A percentile compares a stretch with the other conserved stretches of the same genome.
These are phyloP conservation scores for Drosophila micromelanica DNA, from an alignment of 1,140 invertebrate species.

Conservation along the genomic window DNA sequence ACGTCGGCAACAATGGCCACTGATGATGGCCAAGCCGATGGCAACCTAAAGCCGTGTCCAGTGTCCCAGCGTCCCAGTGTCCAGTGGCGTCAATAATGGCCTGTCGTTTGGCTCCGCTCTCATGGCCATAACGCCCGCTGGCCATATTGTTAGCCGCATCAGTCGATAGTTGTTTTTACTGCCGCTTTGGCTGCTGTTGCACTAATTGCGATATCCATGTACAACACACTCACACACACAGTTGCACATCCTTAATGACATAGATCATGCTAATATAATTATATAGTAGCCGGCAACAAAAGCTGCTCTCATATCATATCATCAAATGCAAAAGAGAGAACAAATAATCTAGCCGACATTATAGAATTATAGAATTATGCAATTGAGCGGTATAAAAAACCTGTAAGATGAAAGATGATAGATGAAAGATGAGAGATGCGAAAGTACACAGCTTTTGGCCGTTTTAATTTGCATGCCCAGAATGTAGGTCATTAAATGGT, in stretches of 20 bases:
- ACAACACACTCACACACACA: constrained; percentile 22
- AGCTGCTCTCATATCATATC: constrained; percentile 64
- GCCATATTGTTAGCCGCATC: constrained; percentile 70
- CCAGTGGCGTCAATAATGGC: constrained; percentile 81
- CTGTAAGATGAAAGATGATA: constrained; percentile 12
- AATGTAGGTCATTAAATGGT: constrained; percentile 47
- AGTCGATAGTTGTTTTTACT: constrained; percentile 70
- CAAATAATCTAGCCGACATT: constrained; percentile 20
- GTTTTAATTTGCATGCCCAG: constrained; percentile 34
- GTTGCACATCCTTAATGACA: constrained; percentile 64
- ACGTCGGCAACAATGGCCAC: constrained; percentile 47
- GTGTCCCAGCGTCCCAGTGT: constrained; percentile 46
- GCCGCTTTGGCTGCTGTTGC: constrained; percentile 34
- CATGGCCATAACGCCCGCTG: constrained; percentile 76
- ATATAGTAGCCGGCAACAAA: constrained; percentile 48
- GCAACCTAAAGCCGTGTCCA: constrained; percentile 3
- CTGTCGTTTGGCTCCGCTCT: constrained; percentile 65
- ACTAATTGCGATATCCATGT: constrained; percentile 72
- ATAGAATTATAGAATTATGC: constrained; percentile 17
- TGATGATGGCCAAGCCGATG: constrained; percentile 47
- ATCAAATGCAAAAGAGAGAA: constrained; percentile 51
- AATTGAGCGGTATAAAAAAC: constrained; percentile 20
- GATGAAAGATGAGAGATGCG: neutral
- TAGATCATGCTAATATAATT: constrained; percentile 82
- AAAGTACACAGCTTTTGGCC: constrained; percentile 6